Evolutionary conservation across 2,888 invertebrate species (phyloP).

Genomic region (Epinotia ramella): DNA sequence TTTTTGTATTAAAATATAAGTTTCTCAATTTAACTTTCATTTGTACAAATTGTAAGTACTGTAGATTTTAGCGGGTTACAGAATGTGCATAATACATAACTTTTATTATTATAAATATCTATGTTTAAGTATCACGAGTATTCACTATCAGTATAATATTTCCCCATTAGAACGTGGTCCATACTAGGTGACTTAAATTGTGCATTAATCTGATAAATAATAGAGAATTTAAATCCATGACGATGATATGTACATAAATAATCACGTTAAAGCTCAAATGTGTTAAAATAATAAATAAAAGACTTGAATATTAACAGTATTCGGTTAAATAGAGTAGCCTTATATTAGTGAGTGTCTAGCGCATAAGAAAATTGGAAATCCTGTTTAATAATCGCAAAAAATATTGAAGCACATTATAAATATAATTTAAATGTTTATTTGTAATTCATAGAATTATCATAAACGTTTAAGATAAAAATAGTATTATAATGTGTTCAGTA

Average conservation of each 20-base stretch:
- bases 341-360: constrained; percentile 71
- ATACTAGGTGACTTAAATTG: constrained; percentile 84
- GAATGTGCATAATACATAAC: constrained; percentile 49
- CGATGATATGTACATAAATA: constrained; percentile 74
- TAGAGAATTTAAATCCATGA: constrained; percentile 66
- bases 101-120: constrained; percentile 52
- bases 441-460: constrained; percentile 66
- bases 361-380: constrained; percentile 57
- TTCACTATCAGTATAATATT: constrained; percentile 53
- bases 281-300: constrained; percentile 74
- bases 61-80: constrained; percentile 55
- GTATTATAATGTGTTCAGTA: constrained; percentile 78
- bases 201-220: constrained; percentile 80
- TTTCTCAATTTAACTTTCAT: constrained; percentile 50
- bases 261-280: constrained; percentile 81
- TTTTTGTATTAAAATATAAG: constrained; percentile 51
- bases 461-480: constrained; percentile 56
- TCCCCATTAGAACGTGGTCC: constrained; percentile 82
- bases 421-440: constrained; percentile 55
- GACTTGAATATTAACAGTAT: constrained; percentile 77
- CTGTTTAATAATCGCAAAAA: constrained; percentile 58
- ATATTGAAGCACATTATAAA: constrained; percentile 65
- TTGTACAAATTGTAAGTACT: constrained; percentile 56
- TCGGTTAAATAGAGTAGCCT: constrained; percentile 72
- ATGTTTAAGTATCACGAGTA: constrained; percentile 48